Percentiles rank a stretch among this genome's conserved stretches.
Evolutionary conservation across 1,140 invertebrate genomes (phyloP).

Genomic region (Oryzaephilus surinamensis): DNA sequence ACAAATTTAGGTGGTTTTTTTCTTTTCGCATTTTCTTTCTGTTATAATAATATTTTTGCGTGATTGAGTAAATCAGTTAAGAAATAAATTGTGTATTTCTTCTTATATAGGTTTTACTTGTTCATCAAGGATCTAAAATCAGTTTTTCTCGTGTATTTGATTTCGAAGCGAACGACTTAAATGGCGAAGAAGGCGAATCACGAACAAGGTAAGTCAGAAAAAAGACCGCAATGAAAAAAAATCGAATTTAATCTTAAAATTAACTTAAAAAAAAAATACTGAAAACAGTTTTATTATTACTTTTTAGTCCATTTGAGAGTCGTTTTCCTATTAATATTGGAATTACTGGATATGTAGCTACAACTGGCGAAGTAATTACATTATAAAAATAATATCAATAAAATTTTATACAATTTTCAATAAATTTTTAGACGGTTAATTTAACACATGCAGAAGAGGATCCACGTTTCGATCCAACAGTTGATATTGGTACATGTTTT

Average conservation of each 20-base stretch:
- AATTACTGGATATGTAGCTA: constrained; percentile 90
- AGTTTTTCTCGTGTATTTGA: constrained; percentile 90
- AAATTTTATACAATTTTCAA: background rate
- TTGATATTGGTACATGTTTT: constrained; percentile 68
- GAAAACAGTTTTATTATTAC: no score
- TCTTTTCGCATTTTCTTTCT: no score
- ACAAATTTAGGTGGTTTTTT: no score
- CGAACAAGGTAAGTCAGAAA: no score
- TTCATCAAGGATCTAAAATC: constrained; percentile 79
- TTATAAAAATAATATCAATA: constrained; percentile 1
- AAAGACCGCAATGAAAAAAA: constrained; percentile 34
- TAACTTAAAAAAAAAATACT: no score
- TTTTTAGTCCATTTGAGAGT: constrained; percentile 75
- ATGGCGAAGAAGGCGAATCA: constrained; percentile 61
- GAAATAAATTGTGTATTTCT: constrained; percentile 26
- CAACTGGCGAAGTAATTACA: constrained; percentile 78
- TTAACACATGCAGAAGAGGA: constrained; percentile 87
- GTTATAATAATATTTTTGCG: no score
- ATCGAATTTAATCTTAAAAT: no score
- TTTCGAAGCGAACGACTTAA: constrained; percentile 70
- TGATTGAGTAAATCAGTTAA: no score
- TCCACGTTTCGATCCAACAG: constrained; percentile 77
- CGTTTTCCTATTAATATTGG: constrained; percentile 95
- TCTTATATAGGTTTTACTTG: constrained; percentile 70
- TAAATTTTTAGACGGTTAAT: constrained; percentile 61